Conservation (phyloP, 2,797 vertebrate genomes). For the Microctenopoma steveboyesi region DNA sequence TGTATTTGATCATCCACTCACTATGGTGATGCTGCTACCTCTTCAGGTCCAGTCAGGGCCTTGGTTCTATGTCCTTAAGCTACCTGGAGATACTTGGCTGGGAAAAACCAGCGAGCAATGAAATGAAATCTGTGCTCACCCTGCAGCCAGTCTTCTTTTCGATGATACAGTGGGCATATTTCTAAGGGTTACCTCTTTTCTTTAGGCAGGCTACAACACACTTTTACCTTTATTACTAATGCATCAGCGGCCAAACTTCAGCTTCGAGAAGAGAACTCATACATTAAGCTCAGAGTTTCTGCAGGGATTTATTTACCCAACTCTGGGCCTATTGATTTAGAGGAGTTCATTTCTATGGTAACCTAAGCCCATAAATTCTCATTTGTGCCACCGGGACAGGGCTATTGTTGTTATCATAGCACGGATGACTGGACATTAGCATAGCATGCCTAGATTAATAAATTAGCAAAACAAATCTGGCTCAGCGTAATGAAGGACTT, state of each 20-base stretch:
- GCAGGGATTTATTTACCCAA: slow-evolving; percentile 60
- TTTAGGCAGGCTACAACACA: slow-evolving; percentile 46
- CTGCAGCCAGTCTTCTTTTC: slow-evolving; percentile 35
- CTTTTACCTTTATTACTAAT: slow-evolving; percentile 65
- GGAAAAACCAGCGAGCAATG: background rate
- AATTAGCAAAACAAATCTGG: slow-evolving; percentile 74
- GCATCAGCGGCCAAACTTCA: slow-evolving; percentile 45
- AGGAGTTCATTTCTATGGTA: slow-evolving; percentile 74
- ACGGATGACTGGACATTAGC: slow-evolving; percentile 69
- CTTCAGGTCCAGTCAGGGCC: slow-evolving; percentile 34
- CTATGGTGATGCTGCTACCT: slow-evolving; percentile 57
- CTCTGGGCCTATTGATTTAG: slow-evolving; percentile 70
- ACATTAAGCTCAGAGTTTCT: slow-evolving; percentile 48
- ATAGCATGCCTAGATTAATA: slow-evolving; percentile 72
- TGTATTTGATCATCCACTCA: slow-evolving; percentile 70
- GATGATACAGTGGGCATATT: slow-evolving; percentile 29
- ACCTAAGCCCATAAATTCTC: slow-evolving; percentile 75
- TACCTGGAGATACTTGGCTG: background rate
- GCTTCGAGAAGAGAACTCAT: slow-evolving; percentile 39
- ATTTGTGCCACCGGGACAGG: slow-evolving; percentile 64
- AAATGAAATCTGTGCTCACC: slow-evolving; percentile 36
- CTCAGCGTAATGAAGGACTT: slow-evolving; percentile 57
- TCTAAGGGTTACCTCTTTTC: slow-evolving; percentile 43
- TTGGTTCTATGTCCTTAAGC: slow-evolving; percentile 27
- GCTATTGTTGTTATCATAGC: slow-evolving; percentile 67